Percentiles rank a stretch among this genome's conserved stretches.
Evolutionary conservation across 2,888 invertebrate species (phyloP).

Genomic region (Pollenia griseotomentosa): DNA sequence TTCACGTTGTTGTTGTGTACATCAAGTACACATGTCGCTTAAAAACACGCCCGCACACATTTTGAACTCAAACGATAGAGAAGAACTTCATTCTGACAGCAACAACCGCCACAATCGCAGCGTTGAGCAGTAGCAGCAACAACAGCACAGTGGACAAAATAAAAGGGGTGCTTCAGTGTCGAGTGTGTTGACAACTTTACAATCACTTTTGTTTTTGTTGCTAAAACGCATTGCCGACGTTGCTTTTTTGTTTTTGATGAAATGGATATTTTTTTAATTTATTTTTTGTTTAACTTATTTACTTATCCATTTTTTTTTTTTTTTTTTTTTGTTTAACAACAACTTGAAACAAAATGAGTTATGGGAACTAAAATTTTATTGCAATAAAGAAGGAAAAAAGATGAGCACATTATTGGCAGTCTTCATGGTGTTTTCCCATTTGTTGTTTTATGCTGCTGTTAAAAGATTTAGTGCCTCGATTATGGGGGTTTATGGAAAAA

Average conservation of each 20-base stretch:
- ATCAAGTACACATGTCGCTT: conserved; percentile 66
- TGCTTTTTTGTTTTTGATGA: conserved; percentile 6
- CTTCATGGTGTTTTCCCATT: conserved; percentile 25
- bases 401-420: conserved; percentile 45
- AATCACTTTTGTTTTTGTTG: conserved; percentile 40
- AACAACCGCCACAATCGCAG: neutral
- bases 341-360: conserved; percentile 40
- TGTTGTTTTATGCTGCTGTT: conserved; percentile 55
- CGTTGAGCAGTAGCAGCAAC: conserved; percentile 1
- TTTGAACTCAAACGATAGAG: conserved; percentile 42
- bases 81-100: conserved; percentile 20
- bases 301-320: conserved; percentile 29
- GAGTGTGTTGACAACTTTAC: conserved; percentile 64
- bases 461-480: conserved; percentile 42
- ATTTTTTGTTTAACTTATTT: conserved; percentile 32
- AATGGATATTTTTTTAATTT: conserved; percentile 38
- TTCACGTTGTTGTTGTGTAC: conserved; percentile 36
- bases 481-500: conserved; percentile 25
- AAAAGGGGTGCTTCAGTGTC: conserved; percentile 30
- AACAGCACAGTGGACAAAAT: conserved; percentile 28
- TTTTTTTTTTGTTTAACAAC: conserved; percentile 8
- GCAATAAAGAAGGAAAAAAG: conserved; percentile 47
- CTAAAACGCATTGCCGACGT: conserved; percentile 20
- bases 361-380: conserved; percentile 57
- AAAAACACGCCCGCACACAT: conserved; percentile 67